Evolutionary conservation across 2,797 vertebrate species (phyloP), one percentile per base, ranked within the genome.

Genomic region (Centropyge bicolor): DNA sequence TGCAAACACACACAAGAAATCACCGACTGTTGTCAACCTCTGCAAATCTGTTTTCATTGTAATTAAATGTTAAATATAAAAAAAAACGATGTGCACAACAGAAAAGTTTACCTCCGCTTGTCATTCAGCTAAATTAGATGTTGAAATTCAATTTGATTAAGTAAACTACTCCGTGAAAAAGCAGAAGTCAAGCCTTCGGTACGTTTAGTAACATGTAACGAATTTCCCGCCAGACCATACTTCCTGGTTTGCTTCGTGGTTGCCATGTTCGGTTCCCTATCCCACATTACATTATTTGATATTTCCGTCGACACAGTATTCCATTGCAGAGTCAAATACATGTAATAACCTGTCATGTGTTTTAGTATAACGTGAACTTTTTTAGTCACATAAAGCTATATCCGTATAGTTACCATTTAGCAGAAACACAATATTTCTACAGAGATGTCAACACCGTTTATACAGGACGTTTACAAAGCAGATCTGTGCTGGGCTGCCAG

Each of bases 201-300:
- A 4, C 48, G 10, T 45, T 19, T 22, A 12, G 75, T 57, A 82
- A 79, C 10, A 43, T 8, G 20, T 7, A 5, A 20, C 35, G 9
- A 83, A 91, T 41, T 85, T 93, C 92, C 90, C 93, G 93, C 92
- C 89, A 55, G 62, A 3, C 2, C 10, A 3, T 41, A 73, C 85
- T 92, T 94, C 90, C 91, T 81, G 87, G 79, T 91, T 87, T 75
- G 65, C 40, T 73, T 56, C 4, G 8, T 13, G 85, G 91, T 89
- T 93, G 90, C 91, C 92, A 90, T 5, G 57, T 91, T 76, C 1
- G 8, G 2, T 2, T 41, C 3, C 2, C 0, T 48, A 17, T 79
- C 80, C 87, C 16, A 0, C 48, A 65, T 66, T 19, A 22, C 7
- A 17, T 27, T 8, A 7, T 41, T 51, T n/a, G 2, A 36, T 19